These are phyloP conservation scores for Oxygymnocypris stewartii DNA, from an alignment of 2,113 vertebrate genomes.

Conservation along the genomic window DNA sequence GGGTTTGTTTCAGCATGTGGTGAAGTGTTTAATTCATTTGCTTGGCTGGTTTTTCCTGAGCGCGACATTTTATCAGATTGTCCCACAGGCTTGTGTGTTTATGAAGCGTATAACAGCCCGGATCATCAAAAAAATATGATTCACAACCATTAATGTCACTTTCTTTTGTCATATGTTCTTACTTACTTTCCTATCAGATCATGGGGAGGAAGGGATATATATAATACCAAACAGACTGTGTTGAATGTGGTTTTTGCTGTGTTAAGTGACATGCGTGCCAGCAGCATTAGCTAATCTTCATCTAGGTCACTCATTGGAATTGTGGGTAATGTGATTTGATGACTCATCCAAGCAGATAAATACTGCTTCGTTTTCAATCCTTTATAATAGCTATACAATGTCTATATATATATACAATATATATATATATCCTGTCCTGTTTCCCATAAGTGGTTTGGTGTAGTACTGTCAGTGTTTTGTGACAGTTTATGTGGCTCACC, in stretches of 20 bases:
- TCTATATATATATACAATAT: too few species aligned
- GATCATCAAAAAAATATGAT: conserved; percentile 31
- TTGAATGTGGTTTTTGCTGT: background rate
- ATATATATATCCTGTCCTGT: background rate
- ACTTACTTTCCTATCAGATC: background rate
- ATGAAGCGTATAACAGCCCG: conserved; percentile 5
- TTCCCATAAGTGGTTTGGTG: background rate
- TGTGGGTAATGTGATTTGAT: conserved; percentile 48
- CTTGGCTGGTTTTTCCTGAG: conserved; percentile 7
- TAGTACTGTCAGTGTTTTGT: conserved; percentile 12
- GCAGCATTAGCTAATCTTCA: conserved; percentile 7
- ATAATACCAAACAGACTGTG: background rate
- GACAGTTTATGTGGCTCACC: conserved; percentile 12
- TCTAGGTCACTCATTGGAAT: conserved; percentile 35
- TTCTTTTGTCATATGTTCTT: background rate
- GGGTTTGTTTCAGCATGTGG: conserved; percentile 16
- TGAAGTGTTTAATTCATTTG: conserved; percentile 29
- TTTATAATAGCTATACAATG: background rate
- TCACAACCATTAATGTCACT: background rate
- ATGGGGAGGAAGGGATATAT: background rate
- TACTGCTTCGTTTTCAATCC: background rate
- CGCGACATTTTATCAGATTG: background rate
- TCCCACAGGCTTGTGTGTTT: background rate
- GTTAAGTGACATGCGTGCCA: background rate
- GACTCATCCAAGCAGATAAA: conserved; percentile 44